Conservation (phyloP, 2,113 vertebrate species). For the Anguilla japonica region DNA sequence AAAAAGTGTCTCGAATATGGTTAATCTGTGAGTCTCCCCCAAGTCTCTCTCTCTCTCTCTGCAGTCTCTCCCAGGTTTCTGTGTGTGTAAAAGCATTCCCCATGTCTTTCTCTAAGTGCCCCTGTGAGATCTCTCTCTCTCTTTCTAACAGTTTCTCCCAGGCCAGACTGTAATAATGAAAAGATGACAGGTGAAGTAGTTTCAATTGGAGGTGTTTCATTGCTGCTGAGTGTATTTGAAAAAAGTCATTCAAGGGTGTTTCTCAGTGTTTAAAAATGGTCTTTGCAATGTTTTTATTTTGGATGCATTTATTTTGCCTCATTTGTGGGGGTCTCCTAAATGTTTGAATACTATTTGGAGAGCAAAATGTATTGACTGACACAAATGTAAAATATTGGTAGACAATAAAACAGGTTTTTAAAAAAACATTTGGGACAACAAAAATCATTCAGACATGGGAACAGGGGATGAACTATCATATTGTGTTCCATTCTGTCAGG, state of each 20-base stretch:
- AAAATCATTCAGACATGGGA: not conserved
- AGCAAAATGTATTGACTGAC: not conserved
- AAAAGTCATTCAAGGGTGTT: not conserved
- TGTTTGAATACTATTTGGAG: conserved; percentile 33
- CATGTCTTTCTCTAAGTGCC: not conserved
- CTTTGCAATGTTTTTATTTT: conserved; percentile 4
- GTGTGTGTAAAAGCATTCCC: not conserved
- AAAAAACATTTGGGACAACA: not conserved
- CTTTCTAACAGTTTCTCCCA: too few species aligned
- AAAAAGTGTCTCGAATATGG: too few species aligned
- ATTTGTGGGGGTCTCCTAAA: conserved; percentile 52
- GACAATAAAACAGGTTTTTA: not conserved
- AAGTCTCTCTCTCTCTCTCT: not conserved
- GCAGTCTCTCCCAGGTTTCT: not conserved
- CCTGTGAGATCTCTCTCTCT: too few species aligned
- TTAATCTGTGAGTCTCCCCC: too few species aligned
- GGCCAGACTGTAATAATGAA: not conserved
- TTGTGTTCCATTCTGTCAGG: not conserved
- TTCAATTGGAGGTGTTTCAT: not conserved
- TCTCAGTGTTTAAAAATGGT: conserved; percentile 4
- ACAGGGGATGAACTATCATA: not conserved
- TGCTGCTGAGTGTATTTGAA: not conserved
- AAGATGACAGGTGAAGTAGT: not conserved
- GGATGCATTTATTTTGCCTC: conserved; percentile 8
- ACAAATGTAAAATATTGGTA: not conserved